Evolutionary conservation across 2,797 vertebrate genomes (phyloP), one percentile per base, ranked within the genome.

Genomic region (Telmatherina bonti): DNA sequence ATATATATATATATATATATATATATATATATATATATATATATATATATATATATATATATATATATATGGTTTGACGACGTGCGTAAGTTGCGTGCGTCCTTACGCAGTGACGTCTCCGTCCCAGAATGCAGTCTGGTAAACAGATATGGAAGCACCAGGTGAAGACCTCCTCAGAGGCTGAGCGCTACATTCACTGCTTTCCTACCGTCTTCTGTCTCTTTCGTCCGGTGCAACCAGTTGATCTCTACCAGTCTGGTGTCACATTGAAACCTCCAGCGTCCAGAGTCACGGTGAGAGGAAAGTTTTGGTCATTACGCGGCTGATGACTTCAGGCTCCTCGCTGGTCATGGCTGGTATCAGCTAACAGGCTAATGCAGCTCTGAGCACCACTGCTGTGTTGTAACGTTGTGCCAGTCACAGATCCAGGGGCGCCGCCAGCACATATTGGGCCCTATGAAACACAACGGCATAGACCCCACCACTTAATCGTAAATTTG

Each of bases 111-210:
- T 94, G 93, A 94, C 95, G 95, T 93, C 70, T 65, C 60, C 47
- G 88, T 94, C 94, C 95, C 95, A 95, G 93, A 95, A 95, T 95
- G 94, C 95, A 94, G 88, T 93, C 93, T 94, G 95, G 95, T 95
- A 95, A 95, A 95, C 95, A 95, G 95, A 95, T 92, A 95, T 95
- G 95, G 95, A 92, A 88, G 94, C 94, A 90, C 93, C 93, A 94
- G 93, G 93, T 89, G 91, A 93, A 94, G 93, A 94, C 93, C 94
- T 95, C 93, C 93, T 94, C 90, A 92, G 90, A 91, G 91, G 93
- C 91, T 94, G 92, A 95, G 84, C 89, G 70, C 79, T 74, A 84
- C 86, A 88, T 78, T 93, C 92, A 90, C 86, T 92, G 45, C 81
- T 88, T 88, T 87, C 85, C 78, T 72, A 80, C 85, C 88, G 89